phyloP scores from a whole-genome alignment of 1,140 invertebrate genomes.

The Drosophila athabasca region DNA sequence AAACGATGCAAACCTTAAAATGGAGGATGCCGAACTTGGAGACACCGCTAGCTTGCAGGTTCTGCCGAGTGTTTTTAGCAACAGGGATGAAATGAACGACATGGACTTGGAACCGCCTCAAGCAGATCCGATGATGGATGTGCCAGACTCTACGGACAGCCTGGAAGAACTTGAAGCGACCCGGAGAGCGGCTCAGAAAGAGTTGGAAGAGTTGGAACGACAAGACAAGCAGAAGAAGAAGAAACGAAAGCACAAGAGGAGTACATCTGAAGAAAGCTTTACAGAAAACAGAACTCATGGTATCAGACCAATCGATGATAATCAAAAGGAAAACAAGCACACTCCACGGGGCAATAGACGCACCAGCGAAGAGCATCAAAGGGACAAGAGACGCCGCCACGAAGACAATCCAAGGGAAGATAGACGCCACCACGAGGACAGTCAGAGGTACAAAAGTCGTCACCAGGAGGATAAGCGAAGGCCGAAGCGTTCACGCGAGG shows the following conservation, averaged over 20 bases:
- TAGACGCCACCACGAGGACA: too few species aligned
- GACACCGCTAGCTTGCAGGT: neutral
- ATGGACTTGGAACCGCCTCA: slow-evolving; percentile 12
- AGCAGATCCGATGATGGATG: neutral
- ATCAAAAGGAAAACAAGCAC: slow-evolving; percentile 10
- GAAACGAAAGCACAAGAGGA: neutral
- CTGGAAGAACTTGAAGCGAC: neutral
- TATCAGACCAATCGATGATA: neutral
- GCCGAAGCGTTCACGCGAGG: too few species aligned
- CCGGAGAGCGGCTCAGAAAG: neutral
- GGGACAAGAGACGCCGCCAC: too few species aligned
- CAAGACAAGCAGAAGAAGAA: slow-evolving; percentile 10
- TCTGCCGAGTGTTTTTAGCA: neutral
- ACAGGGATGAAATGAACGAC: neutral
- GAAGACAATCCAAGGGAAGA: too few species aligned
- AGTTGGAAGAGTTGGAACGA: neutral
- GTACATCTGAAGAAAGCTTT: too few species aligned
- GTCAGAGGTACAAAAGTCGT: too few species aligned
- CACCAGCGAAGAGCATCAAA: too few species aligned
- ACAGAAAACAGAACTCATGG: neutral
- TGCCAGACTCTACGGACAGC: neutral
- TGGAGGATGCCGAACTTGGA: neutral
- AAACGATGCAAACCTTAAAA: too few species aligned
- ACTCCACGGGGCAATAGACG: too few species aligned
- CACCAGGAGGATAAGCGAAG: too few species aligned